These are phyloP conservation scores for Noturus placidus DNA, from an alignment of 2,113 vertebrate genomes.

Conservation along the genomic window DNA sequence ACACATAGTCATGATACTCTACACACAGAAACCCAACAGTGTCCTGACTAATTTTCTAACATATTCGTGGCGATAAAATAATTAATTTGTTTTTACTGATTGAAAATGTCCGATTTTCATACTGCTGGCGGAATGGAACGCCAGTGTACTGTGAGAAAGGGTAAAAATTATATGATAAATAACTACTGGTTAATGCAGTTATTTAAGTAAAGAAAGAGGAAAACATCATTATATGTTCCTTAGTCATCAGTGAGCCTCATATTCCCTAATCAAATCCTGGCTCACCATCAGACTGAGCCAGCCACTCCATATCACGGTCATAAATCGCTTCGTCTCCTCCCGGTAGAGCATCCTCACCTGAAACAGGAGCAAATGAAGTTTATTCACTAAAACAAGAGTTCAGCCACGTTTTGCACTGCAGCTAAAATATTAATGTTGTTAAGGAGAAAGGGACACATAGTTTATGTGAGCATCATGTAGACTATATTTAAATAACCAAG, in stretches of 20 bases:
- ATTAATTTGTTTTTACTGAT: too few species aligned
- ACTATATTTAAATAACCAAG: background rate
- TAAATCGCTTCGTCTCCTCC: constrained; percentile 67
- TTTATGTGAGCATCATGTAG: background rate
- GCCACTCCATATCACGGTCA: constrained; percentile 69
- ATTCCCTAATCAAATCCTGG: background rate
- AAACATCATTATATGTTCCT: background rate
- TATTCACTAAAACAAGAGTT: background rate
- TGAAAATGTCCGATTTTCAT: too few species aligned
- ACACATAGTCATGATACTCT: background rate
- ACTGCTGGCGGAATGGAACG: too few species aligned
- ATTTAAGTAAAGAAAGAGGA: background rate
- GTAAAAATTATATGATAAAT: background rate
- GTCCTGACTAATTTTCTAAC: too few species aligned
- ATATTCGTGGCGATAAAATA: too few species aligned
- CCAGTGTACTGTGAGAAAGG: background rate
- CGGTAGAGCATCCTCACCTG: constrained; percentile 62
- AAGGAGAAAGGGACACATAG: background rate
- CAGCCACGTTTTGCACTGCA: background rate
- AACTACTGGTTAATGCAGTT: background rate
- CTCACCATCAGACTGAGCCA: constrained; percentile 68
- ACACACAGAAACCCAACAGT: too few species aligned
- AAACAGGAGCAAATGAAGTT: background rate
- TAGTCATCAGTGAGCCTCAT: background rate
- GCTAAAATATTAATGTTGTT: background rate